These are phyloP conservation scores for Onychomys torridus DNA, from an alignment of 2,797 vertebrate species.

Conservation along the genomic window DNA sequence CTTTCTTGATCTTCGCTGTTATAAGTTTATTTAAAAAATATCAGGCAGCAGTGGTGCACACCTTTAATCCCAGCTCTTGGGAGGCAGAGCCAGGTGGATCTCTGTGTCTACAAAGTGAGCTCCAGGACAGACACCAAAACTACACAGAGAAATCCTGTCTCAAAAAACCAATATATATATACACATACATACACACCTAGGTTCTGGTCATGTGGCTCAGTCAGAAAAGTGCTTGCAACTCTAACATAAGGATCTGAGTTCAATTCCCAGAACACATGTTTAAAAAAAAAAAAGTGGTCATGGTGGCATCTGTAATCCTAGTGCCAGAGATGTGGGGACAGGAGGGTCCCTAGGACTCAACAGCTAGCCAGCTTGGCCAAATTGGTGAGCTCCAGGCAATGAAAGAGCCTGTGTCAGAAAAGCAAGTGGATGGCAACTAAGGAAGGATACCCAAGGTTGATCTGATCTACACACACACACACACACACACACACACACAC, in stretches of 20 bases:
- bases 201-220: not conserved
- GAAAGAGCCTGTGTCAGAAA: not conserved
- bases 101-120: no score
- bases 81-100: no score
- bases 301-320: no score
- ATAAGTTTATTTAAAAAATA: not conserved
- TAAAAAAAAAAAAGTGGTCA: not conserved
- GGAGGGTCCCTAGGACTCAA: not conserved
- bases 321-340: not conserved
- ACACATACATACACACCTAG: no score
- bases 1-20: not conserved
- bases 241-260: not conserved
- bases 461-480: not conserved
- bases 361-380: not conserved
- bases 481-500: no score
- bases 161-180: no score
- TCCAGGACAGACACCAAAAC: no score
- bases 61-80: no score
- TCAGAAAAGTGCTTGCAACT: not conserved
- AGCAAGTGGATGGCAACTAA: not conserved
- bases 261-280: not conserved
- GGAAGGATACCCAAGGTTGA: not conserved
- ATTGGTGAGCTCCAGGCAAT: not conserved
- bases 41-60: no score
- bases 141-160: no score